Percentiles rank a stretch among this genome's conserved stretches.
Evolutionary conservation across 2,113 vertebrate genomes (phyloP).

Genomic region (Anguilla japonica): DNA sequence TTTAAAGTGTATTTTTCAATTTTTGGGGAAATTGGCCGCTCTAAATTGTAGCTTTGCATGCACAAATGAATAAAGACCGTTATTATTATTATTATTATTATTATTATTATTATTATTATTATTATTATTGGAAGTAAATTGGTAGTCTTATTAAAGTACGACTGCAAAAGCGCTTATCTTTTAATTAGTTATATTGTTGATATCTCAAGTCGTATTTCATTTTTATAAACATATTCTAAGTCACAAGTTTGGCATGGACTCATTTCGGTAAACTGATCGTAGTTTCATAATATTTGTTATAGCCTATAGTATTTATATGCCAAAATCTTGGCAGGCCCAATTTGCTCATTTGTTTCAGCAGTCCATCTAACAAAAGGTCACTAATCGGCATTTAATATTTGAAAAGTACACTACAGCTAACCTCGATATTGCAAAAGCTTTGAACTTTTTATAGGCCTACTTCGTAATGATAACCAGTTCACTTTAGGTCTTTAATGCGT

Average conservation of each 20-base stretch:
- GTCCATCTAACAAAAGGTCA: not conserved
- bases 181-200: not conserved
- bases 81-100: not conserved
- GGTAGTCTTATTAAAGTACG: too few relatives aligned
- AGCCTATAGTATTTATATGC: too few relatives aligned
- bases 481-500: not conserved
- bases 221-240: not conserved
- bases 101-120: too few relatives aligned
- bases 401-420: not conserved
- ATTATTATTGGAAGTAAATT: too few relatives aligned
- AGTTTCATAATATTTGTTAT: not conserved
- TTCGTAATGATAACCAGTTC: not conserved
- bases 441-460: not conserved
- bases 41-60: not conserved
- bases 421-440: not conserved
- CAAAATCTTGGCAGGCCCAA: too few relatives aligned
- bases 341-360: not conserved
- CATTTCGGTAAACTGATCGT: not conserved
- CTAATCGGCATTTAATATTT: not conserved
- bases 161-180: not conserved
- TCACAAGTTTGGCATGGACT: not conserved
- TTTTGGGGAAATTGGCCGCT: not conserved
- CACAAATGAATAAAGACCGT: not conserved
- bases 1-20: not conserved
- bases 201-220: not conserved